Conservation (phyloP, 2,113 vertebrate genomes). For the Hyaena hyaena region DNA sequence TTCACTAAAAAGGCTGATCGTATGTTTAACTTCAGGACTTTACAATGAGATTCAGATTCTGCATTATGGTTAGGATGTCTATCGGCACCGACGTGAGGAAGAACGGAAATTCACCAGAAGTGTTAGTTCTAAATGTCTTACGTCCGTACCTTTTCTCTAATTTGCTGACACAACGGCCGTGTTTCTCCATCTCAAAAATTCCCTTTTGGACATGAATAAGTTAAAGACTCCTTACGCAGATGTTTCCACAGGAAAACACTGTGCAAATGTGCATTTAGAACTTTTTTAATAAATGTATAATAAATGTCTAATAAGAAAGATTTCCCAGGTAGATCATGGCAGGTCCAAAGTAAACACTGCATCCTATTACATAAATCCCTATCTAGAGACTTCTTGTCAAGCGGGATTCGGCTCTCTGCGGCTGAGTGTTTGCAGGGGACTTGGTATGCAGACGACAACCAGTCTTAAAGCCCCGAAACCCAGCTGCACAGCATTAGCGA, state of each 20-base stretch:
- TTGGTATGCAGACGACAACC: neutral
- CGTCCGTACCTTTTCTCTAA: neutral
- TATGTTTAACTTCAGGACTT: constrained; percentile 28
- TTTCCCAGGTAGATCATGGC: constrained; percentile 49
- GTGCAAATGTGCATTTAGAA: constrained; percentile 41
- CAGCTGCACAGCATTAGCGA: constrained; percentile 67
- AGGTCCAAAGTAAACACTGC: constrained; percentile 64
- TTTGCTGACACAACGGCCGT: neutral
- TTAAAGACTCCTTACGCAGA: constrained; percentile 38
- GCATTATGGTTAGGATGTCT: neutral
- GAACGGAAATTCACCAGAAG: neutral
- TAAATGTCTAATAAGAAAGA: constrained; percentile 1
- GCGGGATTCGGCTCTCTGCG: neutral
- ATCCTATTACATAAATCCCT: constrained; percentile 45
- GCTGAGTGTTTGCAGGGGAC: constrained; percentile 58
- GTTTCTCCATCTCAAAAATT: constrained; percentile 44
- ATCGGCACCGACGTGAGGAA: neutral
- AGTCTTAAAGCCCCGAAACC: neutral
- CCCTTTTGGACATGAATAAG: constrained; percentile 25
- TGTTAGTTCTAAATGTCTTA: neutral
- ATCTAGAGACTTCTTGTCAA: constrained; percentile 42
- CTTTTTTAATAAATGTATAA: constrained; percentile 38
- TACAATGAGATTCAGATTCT: neutral
- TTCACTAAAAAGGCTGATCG: neutral
- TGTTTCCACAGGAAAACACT: constrained; percentile 27